Evolutionary conservation across 2,797 vertebrate species (phyloP), one percentile per base, ranked within the genome.

Genomic region (Pangasius djambal): DNA sequence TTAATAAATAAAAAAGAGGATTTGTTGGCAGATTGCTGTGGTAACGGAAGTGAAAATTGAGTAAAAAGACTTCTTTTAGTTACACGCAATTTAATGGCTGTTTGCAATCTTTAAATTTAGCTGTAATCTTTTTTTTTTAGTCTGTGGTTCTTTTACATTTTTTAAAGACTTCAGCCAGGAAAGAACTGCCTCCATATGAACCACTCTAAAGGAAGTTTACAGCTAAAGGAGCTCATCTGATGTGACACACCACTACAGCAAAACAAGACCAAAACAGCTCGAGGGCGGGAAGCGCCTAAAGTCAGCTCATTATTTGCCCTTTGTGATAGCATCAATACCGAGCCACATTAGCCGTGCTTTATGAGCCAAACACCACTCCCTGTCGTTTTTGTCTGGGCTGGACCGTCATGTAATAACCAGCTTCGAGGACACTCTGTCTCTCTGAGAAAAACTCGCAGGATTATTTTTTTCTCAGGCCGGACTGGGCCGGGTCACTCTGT

Each of bases 301-400:
- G 55, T 86, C 86, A 18, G 86, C 83, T 70, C 65, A 52, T 88
- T 88, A 85, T 85, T 52, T 81, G 86, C 40, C 22, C 44, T 91
- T 88, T 91, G 88, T 86, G 90, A 91, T 91, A 90, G 44, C 89
- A 90, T 91, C 90, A 90, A 67, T 86, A 90, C 52, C 55, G 59
- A 72, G 79, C 86, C 83, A 86, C 85, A 88, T 91, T 89, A 88
- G 75, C 67, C 50, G 69, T 67, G 72, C 75, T 84, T 85, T 88
- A 88, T 87, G 83, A 90, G 81, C 84, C 65, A n/a, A 87, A 86
- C 59, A 83, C 84, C 88, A 89, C 89, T 90, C 92, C 91, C 90
- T 90, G 52, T 83, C 59, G 74, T 88, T 89, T 85, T 77, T 79
- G 67, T 88, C 87, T 69, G 70, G 34, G 83, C 65, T 83, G 75